Base-by-base conservation (phyloP, 2,797 vertebrate species). In the Tenualosa thibaudeaui region DNA sequence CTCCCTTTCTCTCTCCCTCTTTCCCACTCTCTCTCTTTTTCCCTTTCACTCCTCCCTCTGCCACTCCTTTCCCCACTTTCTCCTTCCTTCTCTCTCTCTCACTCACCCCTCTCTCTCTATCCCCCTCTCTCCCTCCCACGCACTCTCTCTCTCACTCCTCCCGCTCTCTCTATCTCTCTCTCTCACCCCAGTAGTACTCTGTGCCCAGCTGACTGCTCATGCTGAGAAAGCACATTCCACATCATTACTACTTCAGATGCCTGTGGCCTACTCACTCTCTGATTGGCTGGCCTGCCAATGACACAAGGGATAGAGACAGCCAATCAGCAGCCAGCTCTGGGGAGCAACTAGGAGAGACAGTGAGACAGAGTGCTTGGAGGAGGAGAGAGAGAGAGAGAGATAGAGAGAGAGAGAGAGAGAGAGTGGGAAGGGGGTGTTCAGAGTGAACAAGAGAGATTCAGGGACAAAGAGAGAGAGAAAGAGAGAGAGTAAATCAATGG, bases 201-300 rank as follows among this genome's bases (percentile, higher is more conserved):
- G 90, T 94, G 92, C 92, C 93, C 92, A 91, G 93, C 94, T 94
- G 95, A 95, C 95, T 95, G 94, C 93, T 93, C 93, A 91, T 93
- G 91, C 94, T 87, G 91, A 95, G 94, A 91, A 93, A 95, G 91
- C 92, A 92, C 93, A 94, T 95, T 97, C 95, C 94, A 94, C 92
- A 94, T 94, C 93, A 93, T 95, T 95, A 95, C 95, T 94, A 93
- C 95, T 96, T 96, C 93, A 94, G 94, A 95, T 93, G 94, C 93
- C 95, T 95, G 95, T 90, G 91, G 89, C 91, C 91, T 89, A 95
- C 91, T 85, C 91, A 89, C 62, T 19, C 50, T 86, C 88, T 81
- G 92, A 96, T 94, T 96, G 96, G 96, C 92, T 90, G 87, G 84
- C 89, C 88, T 51, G 87, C 89, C 88, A 91, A 86, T 91, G 90